phyloP scores from a whole-genome alignment of 2,113 vertebrate species.

The Gila orcuttii region DNA sequence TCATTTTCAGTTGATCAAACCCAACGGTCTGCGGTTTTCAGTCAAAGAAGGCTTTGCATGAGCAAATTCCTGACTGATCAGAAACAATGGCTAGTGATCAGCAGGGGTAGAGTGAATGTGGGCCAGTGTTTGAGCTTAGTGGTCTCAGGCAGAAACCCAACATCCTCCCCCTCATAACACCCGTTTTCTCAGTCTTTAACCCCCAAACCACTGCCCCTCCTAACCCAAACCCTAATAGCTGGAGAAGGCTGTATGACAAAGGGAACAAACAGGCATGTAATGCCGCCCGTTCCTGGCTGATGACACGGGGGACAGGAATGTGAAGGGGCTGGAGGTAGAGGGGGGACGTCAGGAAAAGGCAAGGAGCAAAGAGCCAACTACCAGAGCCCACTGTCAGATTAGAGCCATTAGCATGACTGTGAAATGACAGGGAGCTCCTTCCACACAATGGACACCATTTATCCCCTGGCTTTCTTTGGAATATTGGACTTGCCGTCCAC shows the following conservation, averaged over 20 bases:
- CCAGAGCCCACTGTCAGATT: slow-evolving; percentile 74
- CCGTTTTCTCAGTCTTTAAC: slow-evolving; percentile 20
- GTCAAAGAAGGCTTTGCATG: slow-evolving; percentile 14
- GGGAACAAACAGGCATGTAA: slow-evolving; percentile 82
- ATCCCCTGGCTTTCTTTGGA: slow-evolving; percentile 68
- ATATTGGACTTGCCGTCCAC: slow-evolving; percentile 49
- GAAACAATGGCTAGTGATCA: slow-evolving; percentile 48
- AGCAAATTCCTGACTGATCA: slow-evolving; percentile 46
- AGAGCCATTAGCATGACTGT: slow-evolving; percentile 80
- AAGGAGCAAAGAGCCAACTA: slow-evolving; percentile 52
- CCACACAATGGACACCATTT: slow-evolving; percentile 77
- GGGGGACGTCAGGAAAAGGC: slow-evolving; percentile 10
- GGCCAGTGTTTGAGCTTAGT: slow-evolving; percentile 34
- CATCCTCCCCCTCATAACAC: slow-evolving; percentile 20
- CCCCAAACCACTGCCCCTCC: slow-evolving; percentile 41
- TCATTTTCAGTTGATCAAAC: slow-evolving; percentile 27
- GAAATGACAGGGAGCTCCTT: slow-evolving; percentile 74
- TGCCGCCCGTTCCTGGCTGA: slow-evolving; percentile 71
- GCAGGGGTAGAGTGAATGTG: slow-evolving; percentile 33
- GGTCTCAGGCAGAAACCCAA: slow-evolving; percentile 39
- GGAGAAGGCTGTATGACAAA: slow-evolving; percentile 70
- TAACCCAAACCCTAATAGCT: slow-evolving; percentile 62
- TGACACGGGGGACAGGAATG: slow-evolving; percentile 68
- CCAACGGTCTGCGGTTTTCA: background rate
- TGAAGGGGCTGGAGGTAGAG: slow-evolving; percentile 24